Evolutionary conservation across 2,888 invertebrate species (phyloP).

Genomic region (Limulus polyphemus): DNA sequence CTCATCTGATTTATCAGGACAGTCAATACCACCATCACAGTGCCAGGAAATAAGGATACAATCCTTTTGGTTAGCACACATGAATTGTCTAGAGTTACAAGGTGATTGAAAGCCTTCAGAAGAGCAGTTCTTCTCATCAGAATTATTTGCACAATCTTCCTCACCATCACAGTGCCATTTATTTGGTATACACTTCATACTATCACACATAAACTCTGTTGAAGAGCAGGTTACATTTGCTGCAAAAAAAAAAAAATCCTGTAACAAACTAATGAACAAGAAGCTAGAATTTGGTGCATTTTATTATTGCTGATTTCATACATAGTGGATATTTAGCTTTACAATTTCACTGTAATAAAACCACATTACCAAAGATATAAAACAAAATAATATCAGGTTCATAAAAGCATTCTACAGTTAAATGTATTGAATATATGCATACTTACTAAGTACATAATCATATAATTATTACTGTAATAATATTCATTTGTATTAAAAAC

Average conservation of each 20-base stretch:
- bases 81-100: conserved; percentile 20
- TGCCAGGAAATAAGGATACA: conserved; percentile 19
- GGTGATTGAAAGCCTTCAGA: conserved; percentile 5
- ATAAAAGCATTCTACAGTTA: too few relatives aligned
- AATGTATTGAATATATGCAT: too few relatives aligned
- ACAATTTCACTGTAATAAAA: too few relatives aligned
- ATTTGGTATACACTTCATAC: conserved; percentile 36
- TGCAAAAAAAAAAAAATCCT: conserved; percentile 3
- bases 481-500: too few relatives aligned
- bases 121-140: conserved; percentile 26
- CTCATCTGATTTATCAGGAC: conserved; percentile 39
- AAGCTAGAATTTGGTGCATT: too few relatives aligned
- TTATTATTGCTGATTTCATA: too few relatives aligned
- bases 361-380: too few relatives aligned
- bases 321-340: too few relatives aligned
- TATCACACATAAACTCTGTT: conserved; percentile 49
- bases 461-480: too few relatives aligned
- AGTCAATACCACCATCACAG: conserved; percentile 30
- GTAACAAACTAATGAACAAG: too few relatives aligned
- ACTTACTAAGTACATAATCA: too few relatives aligned
- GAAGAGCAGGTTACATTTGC: conserved; percentile 16
- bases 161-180: conserved; percentile 37
- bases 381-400: too few relatives aligned
- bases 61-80: conserved; percentile 22
- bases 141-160: conserved; percentile 38